Conservation (phyloP, 2,113 vertebrate species). For the Balaenoptera acutorostrata region DNA sequence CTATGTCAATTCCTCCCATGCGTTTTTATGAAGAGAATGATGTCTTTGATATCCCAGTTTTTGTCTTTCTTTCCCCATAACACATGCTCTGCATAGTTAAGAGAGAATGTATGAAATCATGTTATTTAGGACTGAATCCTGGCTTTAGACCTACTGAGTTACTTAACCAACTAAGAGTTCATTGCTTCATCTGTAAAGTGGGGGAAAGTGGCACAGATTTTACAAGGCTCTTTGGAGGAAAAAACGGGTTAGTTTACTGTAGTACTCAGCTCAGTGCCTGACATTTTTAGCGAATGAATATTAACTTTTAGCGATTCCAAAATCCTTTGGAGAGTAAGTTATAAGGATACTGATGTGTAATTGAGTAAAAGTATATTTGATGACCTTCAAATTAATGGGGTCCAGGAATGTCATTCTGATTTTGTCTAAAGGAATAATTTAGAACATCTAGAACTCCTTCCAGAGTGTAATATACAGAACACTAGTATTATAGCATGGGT, state of each 20-base stretch:
- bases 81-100: not conserved
- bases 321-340: not conserved
- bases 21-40: not conserved
- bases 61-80: not conserved
- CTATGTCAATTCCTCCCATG: not conserved
- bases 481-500: not conserved
- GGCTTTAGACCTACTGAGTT: not conserved
- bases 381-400: not conserved
- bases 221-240: not conserved
- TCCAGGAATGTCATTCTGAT: not conserved
- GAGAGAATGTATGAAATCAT: not conserved
- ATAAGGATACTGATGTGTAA: not conserved
- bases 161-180: not conserved
- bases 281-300: not conserved
- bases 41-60: not conserved
- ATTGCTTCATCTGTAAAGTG: not conserved
- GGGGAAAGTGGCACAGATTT: not conserved
- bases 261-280: not conserved
- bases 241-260: not conserved
- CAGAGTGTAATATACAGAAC: not conserved
- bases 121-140: not conserved
- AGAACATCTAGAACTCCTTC: not conserved
- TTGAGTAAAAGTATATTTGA: not conserved
- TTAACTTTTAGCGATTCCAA: not conserved
- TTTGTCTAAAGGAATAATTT: not conserved